Percentiles rank a stretch among this genome's conserved stretches.
phyloP scores from a whole-genome alignment of 2,797 vertebrate species.

The Nyctalus aviator region DNA sequence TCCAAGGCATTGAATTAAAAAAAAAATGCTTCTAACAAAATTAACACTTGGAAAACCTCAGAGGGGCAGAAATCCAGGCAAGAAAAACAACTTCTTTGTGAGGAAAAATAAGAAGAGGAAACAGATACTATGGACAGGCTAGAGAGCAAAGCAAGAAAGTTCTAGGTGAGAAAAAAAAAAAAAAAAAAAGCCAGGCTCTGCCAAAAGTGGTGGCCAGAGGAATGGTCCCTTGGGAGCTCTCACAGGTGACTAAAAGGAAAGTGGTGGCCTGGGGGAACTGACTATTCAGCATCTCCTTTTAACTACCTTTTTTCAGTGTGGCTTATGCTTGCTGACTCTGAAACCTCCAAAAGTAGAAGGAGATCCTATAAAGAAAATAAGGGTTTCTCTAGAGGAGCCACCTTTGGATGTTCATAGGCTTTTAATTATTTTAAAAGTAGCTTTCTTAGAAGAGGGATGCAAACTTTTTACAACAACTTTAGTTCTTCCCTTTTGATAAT shows the following conservation, averaged over 20 bases:
- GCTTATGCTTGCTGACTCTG: constrained; percentile 50
- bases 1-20: constrained; percentile 58
- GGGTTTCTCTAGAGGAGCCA: not conserved
- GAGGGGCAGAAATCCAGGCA: constrained; percentile 50
- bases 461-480: constrained; percentile 33
- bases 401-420: not conserved
- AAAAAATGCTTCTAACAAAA: constrained; percentile 57
- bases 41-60: constrained; percentile 69
- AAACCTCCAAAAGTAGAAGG: constrained; percentile 58
- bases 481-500: constrained; percentile 80
- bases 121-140: constrained; percentile 25
- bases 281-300: constrained; percentile 63
- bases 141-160: constrained; percentile 61
- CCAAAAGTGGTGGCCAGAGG: constrained; percentile 52
- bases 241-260: constrained; percentile 64
- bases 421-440: constrained; percentile 59
- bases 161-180: constrained; percentile 61
- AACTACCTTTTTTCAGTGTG: constrained; percentile 38
- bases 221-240: constrained; percentile 11
- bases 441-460: constrained; percentile 31
- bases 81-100: constrained; percentile 65
- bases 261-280: constrained; percentile 42
- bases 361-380: constrained; percentile 53
- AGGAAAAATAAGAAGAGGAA: constrained; percentile 56
- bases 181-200: constrained; percentile 53